Evolutionary conservation across 2,888 invertebrate species (phyloP).

Genomic region (Heliconius aoede): DNA sequence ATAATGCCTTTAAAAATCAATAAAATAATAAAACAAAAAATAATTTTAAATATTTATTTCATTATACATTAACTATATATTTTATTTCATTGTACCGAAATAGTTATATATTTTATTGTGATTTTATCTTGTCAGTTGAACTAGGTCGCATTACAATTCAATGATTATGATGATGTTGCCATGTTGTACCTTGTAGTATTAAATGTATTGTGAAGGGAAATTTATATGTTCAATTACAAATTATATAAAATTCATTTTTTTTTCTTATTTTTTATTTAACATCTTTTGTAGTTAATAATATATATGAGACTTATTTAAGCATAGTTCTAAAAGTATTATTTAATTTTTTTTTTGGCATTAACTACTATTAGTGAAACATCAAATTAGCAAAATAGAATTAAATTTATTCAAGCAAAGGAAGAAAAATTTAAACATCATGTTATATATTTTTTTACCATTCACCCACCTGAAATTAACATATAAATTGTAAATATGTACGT

Average conservation of each 20-base stretch:
- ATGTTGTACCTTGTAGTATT: slow-evolving; percentile 72
- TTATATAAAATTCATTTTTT: slow-evolving; percentile 71
- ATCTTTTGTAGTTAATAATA: background rate
- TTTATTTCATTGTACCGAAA: background rate
- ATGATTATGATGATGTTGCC: slow-evolving; percentile 53
- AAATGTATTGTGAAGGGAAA: slow-evolving; percentile 72
- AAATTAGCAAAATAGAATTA: background rate
- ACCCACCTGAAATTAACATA: background rate
- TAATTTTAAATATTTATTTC: background rate
- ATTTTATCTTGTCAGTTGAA: slow-evolving; percentile 11
- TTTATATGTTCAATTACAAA: slow-evolving; percentile 70
- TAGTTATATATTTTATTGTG: slow-evolving; percentile 8
- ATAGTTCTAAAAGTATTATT: background rate
- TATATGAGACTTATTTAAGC: background rate
- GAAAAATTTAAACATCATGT: background rate
- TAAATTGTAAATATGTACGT: background rate
- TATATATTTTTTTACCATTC: background rate
- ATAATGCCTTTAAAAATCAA: background rate
- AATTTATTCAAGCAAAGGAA: background rate
- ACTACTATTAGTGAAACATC: too few species aligned
- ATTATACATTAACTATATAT: slow-evolving; percentile 6
- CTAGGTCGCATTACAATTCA: slow-evolving; percentile 21
- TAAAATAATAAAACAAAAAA: background rate
- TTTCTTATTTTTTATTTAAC: slow-evolving; percentile 44
- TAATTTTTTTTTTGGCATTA: too few species aligned